Base-by-base conservation (phyloP, 2,888 invertebrate species). In the Mesoligia furuncula region DNA sequence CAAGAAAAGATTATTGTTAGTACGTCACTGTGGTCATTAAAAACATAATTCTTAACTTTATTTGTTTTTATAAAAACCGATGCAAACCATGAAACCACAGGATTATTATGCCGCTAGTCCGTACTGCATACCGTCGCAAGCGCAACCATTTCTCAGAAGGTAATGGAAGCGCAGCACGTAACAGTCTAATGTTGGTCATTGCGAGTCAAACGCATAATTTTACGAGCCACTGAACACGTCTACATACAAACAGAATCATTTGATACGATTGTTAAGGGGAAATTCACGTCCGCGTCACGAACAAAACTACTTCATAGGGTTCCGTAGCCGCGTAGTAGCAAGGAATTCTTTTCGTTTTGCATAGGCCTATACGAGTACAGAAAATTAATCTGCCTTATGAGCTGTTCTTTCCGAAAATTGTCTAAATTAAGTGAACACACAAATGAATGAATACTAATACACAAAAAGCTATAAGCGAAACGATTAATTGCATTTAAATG, bases 201-300 rank as follows among this genome's bases (percentile, higher is more conserved):
- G 89, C 87, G 89, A 92, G 86, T 89, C 91, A 90, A 93, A 93
- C 88, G 87, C 90, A 92, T 93, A 90, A 93, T 93, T 93, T 93
- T 87, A 93, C 92, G 91, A 90, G 86, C 81, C 90, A 93, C 88
- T 93, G 92, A 91, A 90, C 93, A 91, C 90, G 81, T 85, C 79
- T 87, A 83, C 84, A 89, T 81, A 90, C 85, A 84, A 85, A 85
- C 77, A 65, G 66, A 87, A 84, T 67, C 77, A 82, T 86, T 86
- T 87, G 74, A 89, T 89, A 77, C 57, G 66, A 87, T 77, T 84
- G 68, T 45, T 84, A 69, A 65, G 51, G 79, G 79, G 83, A 83
- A 82, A 83, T 69, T 69, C 27, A 65, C 48, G 66, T 76, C 39
- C 64, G 17, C 15, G 8, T 20, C 2, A 73, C 48, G 36, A 81